Conservation (phyloP, 2,797 vertebrate species). For the Lates japonicus region DNA sequence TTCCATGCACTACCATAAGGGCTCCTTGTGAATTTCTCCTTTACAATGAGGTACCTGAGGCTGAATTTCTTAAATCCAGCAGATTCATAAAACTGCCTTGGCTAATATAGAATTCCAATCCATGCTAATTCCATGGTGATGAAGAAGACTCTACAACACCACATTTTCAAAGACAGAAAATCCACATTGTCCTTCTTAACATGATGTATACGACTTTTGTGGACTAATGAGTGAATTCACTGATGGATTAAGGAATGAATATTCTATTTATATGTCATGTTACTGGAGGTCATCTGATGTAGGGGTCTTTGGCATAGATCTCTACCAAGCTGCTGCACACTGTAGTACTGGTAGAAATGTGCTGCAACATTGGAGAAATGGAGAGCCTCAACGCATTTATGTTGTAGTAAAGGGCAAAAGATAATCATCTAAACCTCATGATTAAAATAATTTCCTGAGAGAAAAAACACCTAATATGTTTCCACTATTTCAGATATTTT, state of each 20-base stretch:
- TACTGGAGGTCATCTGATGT: slow-evolving; percentile 36
- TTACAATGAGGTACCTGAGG: slow-evolving; percentile 1
- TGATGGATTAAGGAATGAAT: slow-evolving; percentile 50
- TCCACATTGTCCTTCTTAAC: slow-evolving; percentile 34
- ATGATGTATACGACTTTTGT: slow-evolving; percentile 16
- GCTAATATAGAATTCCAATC: slow-evolving; percentile 32
- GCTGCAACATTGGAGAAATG: not conserved
- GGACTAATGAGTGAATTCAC: slow-evolving; percentile 32
- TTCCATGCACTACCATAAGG: not conserved
- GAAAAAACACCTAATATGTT: not conserved
- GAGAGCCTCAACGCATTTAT: slow-evolving; percentile 11
- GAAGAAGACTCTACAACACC: slow-evolving; percentile 23
- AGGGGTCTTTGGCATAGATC: slow-evolving; percentile 13
- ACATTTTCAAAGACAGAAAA: slow-evolving; percentile 46
- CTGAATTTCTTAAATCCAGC: slow-evolving; percentile 43
- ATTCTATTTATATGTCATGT: slow-evolving; percentile 49
- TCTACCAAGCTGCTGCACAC: slow-evolving; percentile 13
- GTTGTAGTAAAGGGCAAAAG: not conserved
- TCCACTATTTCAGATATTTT: not conserved
- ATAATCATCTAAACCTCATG: not conserved
- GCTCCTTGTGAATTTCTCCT: slow-evolving; percentile 9
- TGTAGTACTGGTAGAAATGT: slow-evolving; percentile 17
- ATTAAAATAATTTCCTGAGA: not conserved
- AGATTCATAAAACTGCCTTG: slow-evolving; percentile 22
- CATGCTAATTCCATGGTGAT: slow-evolving; percentile 33